Percentiles rank a stretch among this genome's conserved stretches.
Conservation (phyloP, 2,888 invertebrate species). For the Himalopsyche anomala region DNA sequence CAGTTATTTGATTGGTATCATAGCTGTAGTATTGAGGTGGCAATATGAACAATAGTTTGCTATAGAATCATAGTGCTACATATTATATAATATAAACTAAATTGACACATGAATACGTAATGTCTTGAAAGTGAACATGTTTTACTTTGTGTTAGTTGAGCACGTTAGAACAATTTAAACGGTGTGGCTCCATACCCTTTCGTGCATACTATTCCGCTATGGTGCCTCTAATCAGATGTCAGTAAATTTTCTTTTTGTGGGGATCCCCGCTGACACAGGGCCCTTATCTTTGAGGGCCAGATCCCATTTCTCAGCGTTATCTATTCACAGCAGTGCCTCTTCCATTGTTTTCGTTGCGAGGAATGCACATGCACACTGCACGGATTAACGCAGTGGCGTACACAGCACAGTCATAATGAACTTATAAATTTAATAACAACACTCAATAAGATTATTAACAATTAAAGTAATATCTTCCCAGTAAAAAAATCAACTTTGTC, state of each 20-base stretch:
- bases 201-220: neutral
- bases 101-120: neutral
- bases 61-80: no score
- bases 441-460: no score
- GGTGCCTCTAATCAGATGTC: constrained; percentile 32
- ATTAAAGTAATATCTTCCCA: no score
- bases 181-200: neutral
- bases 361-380: constrained; percentile 58
- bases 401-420: neutral
- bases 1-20: no score
- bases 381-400: constrained; percentile 44
- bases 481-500: no score
- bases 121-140: neutral
- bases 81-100: no score
- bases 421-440: no score
- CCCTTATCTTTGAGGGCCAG: constrained; percentile 45
- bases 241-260: constrained; percentile 44
- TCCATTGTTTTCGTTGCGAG: constrained; percentile 57
- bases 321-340: constrained; percentile 45
- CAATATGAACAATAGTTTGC: no score
- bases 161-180: neutral
- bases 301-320: constrained; percentile 54
- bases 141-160: neutral
- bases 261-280: constrained; percentile 34
- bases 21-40: no score